Evolutionary conservation across 30 jellyfish, hydroid and myxozoan genomes (phyloP), one percentile per base, ranked within the genome.

Genomic region (Turritopsis rubra): DNA sequence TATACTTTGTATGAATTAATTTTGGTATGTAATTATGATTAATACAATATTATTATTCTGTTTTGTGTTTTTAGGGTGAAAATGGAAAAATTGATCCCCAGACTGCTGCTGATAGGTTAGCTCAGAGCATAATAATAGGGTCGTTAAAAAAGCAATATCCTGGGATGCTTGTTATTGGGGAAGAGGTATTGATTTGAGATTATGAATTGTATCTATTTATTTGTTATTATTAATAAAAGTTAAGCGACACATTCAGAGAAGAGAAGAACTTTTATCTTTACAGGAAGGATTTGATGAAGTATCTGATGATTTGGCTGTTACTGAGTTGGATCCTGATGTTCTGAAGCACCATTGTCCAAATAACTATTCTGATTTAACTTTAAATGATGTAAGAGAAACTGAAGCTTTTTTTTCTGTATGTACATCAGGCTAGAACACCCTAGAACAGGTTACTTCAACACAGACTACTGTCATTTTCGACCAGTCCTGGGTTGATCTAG

Each of bases 41-140:
- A n/a, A n/a, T n/a, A n/a, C n/a, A n/a, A n/a, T n/a, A n/a, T n/a
- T n/a, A n/a, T 41, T 41, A 41, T 13, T 41, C 9, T 41, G 60
- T 41, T 41, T 41, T 41, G 60, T 41, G 13, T 41, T 41, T 41
- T 41, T 41, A 41, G 60, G 60, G 60, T 53, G 87, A 81, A 25
- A 83, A 83, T 52, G 91, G 89, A 52, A 75, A 84, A 73, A 89
- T 86, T 90, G 99, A 95, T 54, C 99, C 99, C 1, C 99, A 95
- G 78, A 95, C 99, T 24, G 99, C 88, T 52, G 99, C 99, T 19
- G 99, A 95, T 75, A 92, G 99, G 41, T 85, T 96, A 18, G 95
- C 99, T 1, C 99, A 95, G 71, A 83, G 89, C 54, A 82, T 89
- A 52, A 95, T 95, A 53, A 85, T 89, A 72, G 96, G 96, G 18